A percentile compares a stretch with the other conserved stretches of the same genome.
These are phyloP conservation scores for Drosophila fungiperda DNA, from an alignment of 2,888 invertebrate genomes.

Conservation along the genomic window DNA sequence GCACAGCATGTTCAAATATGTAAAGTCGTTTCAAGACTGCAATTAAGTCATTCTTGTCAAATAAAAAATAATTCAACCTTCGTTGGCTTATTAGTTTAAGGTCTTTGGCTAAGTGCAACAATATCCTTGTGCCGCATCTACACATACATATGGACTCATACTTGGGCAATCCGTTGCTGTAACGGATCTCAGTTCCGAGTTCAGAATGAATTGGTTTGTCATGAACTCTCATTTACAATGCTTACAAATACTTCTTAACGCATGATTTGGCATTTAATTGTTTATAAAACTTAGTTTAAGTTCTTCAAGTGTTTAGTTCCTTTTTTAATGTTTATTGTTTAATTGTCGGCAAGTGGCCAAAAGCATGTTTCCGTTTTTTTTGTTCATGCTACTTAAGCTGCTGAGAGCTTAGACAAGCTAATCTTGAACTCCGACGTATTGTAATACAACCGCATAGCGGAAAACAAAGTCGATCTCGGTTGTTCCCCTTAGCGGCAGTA, in stretches of 20 bases:
- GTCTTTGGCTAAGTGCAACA: slow-evolving; percentile 68
- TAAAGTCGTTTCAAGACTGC: slow-evolving; percentile 52
- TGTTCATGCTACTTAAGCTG: slow-evolving; percentile 51
- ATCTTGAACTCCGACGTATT: slow-evolving; percentile 26
- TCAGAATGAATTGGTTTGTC: slow-evolving; percentile 28
- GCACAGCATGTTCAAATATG: slow-evolving; percentile 58
- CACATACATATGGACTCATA: not conserved
- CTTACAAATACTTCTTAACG: slow-evolving; percentile 39
- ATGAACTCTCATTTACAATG: slow-evolving; percentile 53
- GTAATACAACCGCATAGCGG: slow-evolving; percentile 1
- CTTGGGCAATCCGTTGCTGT: slow-evolving; percentile 14
- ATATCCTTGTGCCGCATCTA: slow-evolving; percentile 59
- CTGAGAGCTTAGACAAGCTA: slow-evolving; percentile 42
- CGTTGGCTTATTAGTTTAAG: slow-evolving; percentile 73
- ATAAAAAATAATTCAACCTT: slow-evolving; percentile 55
- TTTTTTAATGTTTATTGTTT: slow-evolving; percentile 3
- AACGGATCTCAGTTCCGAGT: slow-evolving; percentile 50
- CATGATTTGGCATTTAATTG: slow-evolving; percentile 35
- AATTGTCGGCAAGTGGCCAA: slow-evolving; percentile 19
- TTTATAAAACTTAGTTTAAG: slow-evolving; percentile 9
- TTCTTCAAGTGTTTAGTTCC: slow-evolving; percentile 35
- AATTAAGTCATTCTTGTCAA: slow-evolving; percentile 72
- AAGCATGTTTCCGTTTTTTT: slow-evolving; percentile 60
- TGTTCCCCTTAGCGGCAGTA: not conserved
- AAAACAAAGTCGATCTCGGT: not conserved